phyloP scores from a whole-genome alignment of 2,113 vertebrate genomes.

The Gymnarchus niloticus region DNA sequence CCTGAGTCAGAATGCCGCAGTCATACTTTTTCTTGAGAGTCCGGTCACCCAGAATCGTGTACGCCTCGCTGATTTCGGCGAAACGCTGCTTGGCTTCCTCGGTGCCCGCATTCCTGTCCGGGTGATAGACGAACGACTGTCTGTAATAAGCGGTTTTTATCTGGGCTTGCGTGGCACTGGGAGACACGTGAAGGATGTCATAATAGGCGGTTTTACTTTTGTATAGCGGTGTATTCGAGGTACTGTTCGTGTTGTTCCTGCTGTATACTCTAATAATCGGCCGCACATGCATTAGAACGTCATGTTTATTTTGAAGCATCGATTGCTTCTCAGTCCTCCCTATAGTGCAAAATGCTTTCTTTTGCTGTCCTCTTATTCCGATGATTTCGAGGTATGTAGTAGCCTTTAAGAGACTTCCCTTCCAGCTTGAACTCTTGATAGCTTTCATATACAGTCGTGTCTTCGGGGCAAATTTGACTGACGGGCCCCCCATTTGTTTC shows the following conservation, averaged over 20 bases:
- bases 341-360: not conserved
- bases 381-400: not conserved
- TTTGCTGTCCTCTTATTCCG: not conserved
- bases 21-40: slow-evolving; percentile 74
- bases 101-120: slow-evolving; percentile 74
- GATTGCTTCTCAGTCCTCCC: not conserved
- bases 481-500: not conserved
- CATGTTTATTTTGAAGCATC: not conserved
- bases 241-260: slow-evolving; percentile 18
- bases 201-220: slow-evolving; percentile 66
- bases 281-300: not conserved
- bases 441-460: not conserved
- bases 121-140: slow-evolving; percentile 77
- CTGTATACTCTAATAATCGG: slow-evolving; percentile 36
- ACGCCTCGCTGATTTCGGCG: slow-evolving; percentile 73
- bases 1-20: slow-evolving; percentile 60
- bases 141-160: slow-evolving; percentile 84
- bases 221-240: slow-evolving; percentile 28
- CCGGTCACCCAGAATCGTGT: slow-evolving; percentile 70
- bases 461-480: not conserved
- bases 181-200: slow-evolving; percentile 68
- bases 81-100: slow-evolving; percentile 64
- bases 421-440: not conserved
- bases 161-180: slow-evolving; percentile 72
- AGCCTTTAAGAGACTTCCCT: not conserved